A percentile compares a stretch with the other conserved stretches of the same genome.
These are phyloP conservation scores for Ambastaia sidthimunki DNA, from an alignment of 2,797 vertebrate species.

Conservation along the genomic window DNA sequence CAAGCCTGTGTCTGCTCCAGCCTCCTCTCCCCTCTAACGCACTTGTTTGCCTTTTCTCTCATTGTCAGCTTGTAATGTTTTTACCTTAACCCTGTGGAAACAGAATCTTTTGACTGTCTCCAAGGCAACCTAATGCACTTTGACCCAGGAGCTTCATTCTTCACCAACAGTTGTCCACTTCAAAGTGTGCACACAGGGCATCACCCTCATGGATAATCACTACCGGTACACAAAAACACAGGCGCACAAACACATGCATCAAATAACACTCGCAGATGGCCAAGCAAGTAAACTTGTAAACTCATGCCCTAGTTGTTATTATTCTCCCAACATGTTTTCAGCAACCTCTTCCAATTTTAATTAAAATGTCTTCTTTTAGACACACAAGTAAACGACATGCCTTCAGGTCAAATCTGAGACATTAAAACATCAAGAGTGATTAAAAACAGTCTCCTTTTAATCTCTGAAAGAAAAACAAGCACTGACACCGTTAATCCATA, in stretches of 20 bases:
- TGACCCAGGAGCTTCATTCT: conserved; percentile 80
- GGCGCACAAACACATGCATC: neutral
- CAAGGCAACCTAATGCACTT: conserved; percentile 84
- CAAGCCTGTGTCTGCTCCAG: too few relatives aligned
- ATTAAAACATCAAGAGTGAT: conserved; percentile 4
- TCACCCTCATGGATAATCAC: conserved; percentile 90
- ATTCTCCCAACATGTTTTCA: conserved; percentile 18
- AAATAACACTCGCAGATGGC: neutral
- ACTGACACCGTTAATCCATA: neutral
- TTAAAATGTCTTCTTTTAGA: conserved; percentile 13
- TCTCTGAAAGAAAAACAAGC: conserved; percentile 1
- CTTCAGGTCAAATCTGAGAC: neutral
- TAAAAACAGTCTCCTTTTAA: conserved; percentile 9
- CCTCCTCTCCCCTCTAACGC: too few relatives aligned
- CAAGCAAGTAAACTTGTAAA: conserved; percentile 8
- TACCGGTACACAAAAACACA: conserved; percentile 77
- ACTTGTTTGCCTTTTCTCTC: conserved; percentile 14
- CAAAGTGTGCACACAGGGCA: conserved; percentile 90
- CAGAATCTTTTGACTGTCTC: conserved; percentile 89
- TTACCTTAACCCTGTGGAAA: conserved; percentile 91
- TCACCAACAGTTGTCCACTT: conserved; percentile 86
- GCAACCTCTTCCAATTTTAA: neutral
- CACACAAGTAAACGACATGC: conserved; percentile 12
- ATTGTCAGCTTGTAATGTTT: conserved; percentile 88
- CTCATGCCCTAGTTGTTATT: conserved; percentile 1